Conservation (phyloP, 2,797 vertebrate species). For the Sebastolobus altivelis region DNA sequence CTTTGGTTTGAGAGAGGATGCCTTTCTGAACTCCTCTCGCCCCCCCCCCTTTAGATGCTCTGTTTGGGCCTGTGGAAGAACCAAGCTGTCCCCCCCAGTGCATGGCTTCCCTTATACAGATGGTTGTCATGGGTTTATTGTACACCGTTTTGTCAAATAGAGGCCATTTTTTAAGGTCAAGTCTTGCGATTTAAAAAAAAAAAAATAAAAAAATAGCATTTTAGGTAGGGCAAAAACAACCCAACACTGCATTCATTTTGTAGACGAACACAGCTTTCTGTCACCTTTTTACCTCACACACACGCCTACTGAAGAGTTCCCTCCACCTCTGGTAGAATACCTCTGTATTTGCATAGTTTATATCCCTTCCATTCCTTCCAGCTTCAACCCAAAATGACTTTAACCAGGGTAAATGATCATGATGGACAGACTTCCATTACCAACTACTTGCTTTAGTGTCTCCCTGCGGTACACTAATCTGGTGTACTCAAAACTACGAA, state of each 20-base stretch:
- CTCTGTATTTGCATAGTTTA: constrained; percentile 73
- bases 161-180: constrained; percentile 84
- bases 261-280: constrained; percentile 71
- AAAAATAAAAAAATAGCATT: constrained; percentile 52
- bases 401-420: constrained; percentile 73
- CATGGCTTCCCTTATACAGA: constrained; percentile 81
- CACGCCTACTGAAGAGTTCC: constrained; percentile 72
- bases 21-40: constrained; percentile 63
- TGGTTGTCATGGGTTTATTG: constrained; percentile 68
- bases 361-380: constrained; percentile 72
- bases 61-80: constrained; percentile 82
- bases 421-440: constrained; percentile 59
- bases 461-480: constrained; percentile 43
- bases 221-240: constrained; percentile 49
- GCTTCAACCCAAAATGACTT: constrained; percentile 76
- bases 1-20: constrained; percentile 70
- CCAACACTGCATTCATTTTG: constrained; percentile 66
- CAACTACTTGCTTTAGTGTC: constrained; percentile 50
- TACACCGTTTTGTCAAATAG: constrained; percentile 77
- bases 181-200: constrained; percentile 69
- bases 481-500: constrained; percentile 47
- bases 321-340: constrained; percentile 73
- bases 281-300: constrained; percentile 79
- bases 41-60: constrained; percentile 67
- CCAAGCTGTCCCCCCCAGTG: constrained; percentile 81